Evolutionary conservation across 2,888 invertebrate genomes (phyloP).

Genomic region (Eudasyphora cyanicolor): DNA sequence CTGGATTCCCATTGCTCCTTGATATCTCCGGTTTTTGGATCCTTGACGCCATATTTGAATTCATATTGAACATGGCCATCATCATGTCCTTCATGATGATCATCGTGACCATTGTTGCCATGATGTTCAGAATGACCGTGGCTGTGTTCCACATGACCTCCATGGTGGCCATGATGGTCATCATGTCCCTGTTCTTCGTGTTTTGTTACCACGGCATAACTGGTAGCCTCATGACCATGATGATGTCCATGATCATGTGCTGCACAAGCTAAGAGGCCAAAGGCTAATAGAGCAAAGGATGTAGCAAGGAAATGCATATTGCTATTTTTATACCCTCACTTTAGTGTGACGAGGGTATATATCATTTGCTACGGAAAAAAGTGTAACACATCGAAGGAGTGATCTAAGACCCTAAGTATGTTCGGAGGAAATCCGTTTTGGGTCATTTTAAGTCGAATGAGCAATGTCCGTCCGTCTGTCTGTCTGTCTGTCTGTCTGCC

Average conservation of each 20-base stretch:
- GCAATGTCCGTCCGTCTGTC: too few relatives aligned
- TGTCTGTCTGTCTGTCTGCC: too few relatives aligned
- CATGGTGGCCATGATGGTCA: slow-evolving; percentile 22
- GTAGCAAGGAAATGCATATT: neutral
- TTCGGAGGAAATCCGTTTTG: too few relatives aligned
- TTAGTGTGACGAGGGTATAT: too few relatives aligned
- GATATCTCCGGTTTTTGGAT: slow-evolving; percentile 38
- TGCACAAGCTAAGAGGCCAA: neutral
- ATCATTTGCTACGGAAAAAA: too few relatives aligned
- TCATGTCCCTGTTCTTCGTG: slow-evolving; percentile 59
- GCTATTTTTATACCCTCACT: too few relatives aligned
- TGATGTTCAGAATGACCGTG: slow-evolving; percentile 36
- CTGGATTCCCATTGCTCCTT: slow-evolving; percentile 35
- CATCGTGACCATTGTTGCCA: slow-evolving; percentile 64
- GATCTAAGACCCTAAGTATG: too few relatives aligned
- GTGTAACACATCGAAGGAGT: too few relatives aligned
- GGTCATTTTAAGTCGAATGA: too few relatives aligned
- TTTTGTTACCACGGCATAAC: slow-evolving; percentile 34
- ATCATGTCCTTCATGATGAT: neutral
- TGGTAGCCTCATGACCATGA: neutral
- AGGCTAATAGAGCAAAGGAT: neutral
- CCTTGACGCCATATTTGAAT: slow-evolving; percentile 45
- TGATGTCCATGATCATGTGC: neutral
- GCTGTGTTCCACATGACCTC: neutral
- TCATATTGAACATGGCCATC: slow-evolving; percentile 29